Conservation (phyloP, 2,888 invertebrate genomes). For the Xylocampa areola region DNA sequence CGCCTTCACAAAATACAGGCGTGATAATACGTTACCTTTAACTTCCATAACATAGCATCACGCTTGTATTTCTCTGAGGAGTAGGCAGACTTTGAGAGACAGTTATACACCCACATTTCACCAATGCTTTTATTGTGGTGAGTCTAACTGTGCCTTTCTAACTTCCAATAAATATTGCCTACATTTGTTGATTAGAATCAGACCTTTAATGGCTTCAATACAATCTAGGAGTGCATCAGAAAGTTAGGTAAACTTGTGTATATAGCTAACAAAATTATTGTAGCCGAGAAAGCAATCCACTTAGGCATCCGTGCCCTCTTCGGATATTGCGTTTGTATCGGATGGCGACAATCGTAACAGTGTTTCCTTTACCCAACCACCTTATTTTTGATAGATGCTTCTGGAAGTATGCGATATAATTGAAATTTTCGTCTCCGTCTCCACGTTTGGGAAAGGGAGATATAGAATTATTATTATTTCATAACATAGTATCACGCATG, state of each 20-base stretch:
- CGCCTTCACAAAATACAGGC: too few species aligned
- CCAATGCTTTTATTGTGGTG: too few species aligned
- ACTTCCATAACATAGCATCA: too few species aligned
- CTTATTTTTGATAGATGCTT: conserved; percentile 3
- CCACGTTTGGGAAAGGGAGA: too few species aligned
- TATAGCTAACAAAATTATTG: conserved; percentile 41
- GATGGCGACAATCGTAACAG: conserved; percentile 34
- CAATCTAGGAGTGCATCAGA: conserved; percentile 40
- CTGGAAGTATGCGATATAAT: neutral
- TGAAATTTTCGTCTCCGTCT: too few species aligned
- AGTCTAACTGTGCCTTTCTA: too few species aligned
- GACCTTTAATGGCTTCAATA: conserved; percentile 38
- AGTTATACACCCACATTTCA: too few species aligned
- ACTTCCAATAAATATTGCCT: neutral
- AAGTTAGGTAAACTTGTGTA: conserved; percentile 24
- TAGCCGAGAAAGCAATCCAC: conserved; percentile 54
- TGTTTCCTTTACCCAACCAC: conserved; percentile 17
- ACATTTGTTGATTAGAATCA: conserved; percentile 47
- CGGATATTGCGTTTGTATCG: conserved; percentile 56
- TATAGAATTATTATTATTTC: too few species aligned
- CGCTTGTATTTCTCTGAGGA: too few species aligned
- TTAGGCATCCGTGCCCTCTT: conserved; percentile 41
- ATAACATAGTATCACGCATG: too few species aligned
- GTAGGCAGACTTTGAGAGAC: too few species aligned
- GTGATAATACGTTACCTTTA: too few species aligned